phyloP scores from a whole-genome alignment of 2,888 invertebrate species.

The Allygus modestus region DNA sequence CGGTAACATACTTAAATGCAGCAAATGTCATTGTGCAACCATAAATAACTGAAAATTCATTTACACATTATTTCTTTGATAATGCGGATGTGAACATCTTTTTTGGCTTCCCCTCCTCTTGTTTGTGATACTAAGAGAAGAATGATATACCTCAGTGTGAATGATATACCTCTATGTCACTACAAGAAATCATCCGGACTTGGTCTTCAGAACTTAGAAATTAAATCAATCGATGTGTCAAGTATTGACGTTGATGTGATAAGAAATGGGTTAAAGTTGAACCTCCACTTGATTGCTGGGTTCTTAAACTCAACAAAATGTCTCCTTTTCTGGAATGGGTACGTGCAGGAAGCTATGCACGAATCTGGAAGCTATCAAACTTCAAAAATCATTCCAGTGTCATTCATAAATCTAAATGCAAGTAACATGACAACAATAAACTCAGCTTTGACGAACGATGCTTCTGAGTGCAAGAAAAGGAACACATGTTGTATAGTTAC shows the following conservation, averaged over 20 bases:
- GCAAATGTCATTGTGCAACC: slow-evolving; percentile 13
- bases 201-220: too few species aligned
- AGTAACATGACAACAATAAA: too few species aligned
- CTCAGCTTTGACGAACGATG: too few species aligned
- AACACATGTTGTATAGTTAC: too few species aligned
- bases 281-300: slow-evolving; percentile 7
- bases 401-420: too few species aligned
- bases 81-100: slow-evolving; percentile 1
- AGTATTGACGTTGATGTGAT: not conserved
- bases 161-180: not conserved
- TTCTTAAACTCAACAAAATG: slow-evolving; percentile 12
- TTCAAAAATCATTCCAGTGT: too few species aligned
- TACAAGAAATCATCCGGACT: slow-evolving; percentile 18
- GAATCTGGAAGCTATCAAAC: slow-evolving; percentile 2
- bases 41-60: not conserved
- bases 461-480: too few species aligned
- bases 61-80: not conserved
- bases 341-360: not conserved
- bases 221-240: too few species aligned
- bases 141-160: not conserved
- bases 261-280: slow-evolving; percentile 4
- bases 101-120: not conserved
- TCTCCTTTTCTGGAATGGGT: slow-evolving; percentile 9
- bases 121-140: not conserved
- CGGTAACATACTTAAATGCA: slow-evolving; percentile 8